These are phyloP conservation scores for Cherax destructor DNA, from an alignment of 1,140 invertebrate species.

Conservation along the genomic window DNA sequence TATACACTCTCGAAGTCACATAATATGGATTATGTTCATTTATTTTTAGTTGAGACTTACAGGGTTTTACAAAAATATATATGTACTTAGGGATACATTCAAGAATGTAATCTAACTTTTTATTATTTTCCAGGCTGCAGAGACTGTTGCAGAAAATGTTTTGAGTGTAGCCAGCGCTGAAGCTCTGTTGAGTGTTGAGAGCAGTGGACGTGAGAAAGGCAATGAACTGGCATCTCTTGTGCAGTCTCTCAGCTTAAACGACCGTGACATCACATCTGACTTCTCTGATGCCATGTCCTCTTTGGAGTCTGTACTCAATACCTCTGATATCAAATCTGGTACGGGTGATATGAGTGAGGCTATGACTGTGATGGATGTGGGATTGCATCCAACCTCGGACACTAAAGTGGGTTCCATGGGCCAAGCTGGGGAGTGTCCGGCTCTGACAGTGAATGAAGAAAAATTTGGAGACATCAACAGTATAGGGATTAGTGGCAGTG, in stretches of 20 bases:
- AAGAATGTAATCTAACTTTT: constrained; percentile 20
- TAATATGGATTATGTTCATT: no score
- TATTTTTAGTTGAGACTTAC: no score
- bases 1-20: no score
- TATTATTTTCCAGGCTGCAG: constrained; percentile 83
- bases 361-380: constrained; percentile 71
- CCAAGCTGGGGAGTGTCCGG: constrained; percentile 47
- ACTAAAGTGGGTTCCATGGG: constrained; percentile 37
- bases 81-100: no score
- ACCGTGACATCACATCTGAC: constrained; percentile 71
- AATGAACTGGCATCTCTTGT: constrained; percentile 65
- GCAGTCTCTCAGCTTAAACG: constrained; percentile 67
- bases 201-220: constrained; percentile 62
- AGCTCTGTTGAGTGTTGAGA: constrained; percentile 78
- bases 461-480: constrained; percentile 57
- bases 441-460: constrained; percentile 64
- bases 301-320: constrained; percentile 67
- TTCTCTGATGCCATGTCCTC: constrained; percentile 69
- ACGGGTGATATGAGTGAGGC: constrained; percentile 68
- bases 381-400: constrained; percentile 44
- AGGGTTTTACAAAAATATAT: no score
- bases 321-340: constrained; percentile 64
- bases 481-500: constrained; percentile 61
- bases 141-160: constrained; percentile 91
- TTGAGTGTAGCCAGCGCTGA: constrained; percentile 88